These are phyloP conservation scores for Caretta caretta DNA, from an alignment of 2,113 vertebrate genomes.

Conservation along the genomic window DNA sequence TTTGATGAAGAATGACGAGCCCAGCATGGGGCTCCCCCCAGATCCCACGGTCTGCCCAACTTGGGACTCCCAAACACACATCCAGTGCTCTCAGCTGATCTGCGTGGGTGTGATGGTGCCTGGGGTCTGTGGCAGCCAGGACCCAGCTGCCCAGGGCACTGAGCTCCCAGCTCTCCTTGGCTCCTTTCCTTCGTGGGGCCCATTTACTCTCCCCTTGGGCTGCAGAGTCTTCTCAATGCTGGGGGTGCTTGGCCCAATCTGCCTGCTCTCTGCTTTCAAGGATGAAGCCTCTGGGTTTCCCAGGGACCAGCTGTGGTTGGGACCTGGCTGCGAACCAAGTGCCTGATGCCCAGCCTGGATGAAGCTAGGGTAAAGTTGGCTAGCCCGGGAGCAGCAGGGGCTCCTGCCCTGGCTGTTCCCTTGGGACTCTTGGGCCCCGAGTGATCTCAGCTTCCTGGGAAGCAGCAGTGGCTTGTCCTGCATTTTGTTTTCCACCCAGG, in stretches of 20 bases:
- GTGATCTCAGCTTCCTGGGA: no score
- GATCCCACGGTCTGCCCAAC: accelerated
- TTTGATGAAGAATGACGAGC: no score
- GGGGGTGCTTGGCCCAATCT: background rate
- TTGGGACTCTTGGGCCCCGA: background rate
- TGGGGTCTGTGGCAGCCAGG: background rate
- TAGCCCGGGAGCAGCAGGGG: no score
- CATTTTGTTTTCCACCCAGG: no score
- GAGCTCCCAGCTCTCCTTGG: background rate
- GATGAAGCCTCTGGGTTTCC: background rate
- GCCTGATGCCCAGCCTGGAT: background rate
- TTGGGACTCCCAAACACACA: no score
- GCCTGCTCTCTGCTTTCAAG: background rate
- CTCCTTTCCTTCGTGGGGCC: background rate
- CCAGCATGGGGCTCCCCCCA: background rate
- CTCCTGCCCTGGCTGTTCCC: no score
- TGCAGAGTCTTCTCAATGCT: background rate
- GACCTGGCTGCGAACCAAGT: no score
- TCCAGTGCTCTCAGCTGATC: background rate
- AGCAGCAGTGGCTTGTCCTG: no score
- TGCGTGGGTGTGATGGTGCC: background rate
- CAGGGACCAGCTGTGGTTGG: no score
- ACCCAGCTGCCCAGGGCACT: background rate
- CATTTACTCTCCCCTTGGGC: background rate
- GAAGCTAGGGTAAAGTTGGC: no score